Percentiles rank a stretch among this genome's conserved stretches.
Evolutionary conservation across 1,140 invertebrate genomes (phyloP).

Genomic region (Papilio aristodemus): DNA sequence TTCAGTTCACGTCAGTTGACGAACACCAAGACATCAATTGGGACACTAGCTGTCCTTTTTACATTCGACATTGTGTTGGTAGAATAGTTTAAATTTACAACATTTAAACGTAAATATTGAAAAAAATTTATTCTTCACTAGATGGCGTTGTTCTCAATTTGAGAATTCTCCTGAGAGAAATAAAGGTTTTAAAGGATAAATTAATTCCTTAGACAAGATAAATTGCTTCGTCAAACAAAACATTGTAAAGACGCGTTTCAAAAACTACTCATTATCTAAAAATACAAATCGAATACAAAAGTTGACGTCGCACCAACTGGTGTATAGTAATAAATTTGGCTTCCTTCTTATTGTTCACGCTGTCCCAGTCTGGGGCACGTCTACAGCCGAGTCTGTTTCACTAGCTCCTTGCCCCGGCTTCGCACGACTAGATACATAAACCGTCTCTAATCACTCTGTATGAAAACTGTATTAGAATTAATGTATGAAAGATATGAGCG

Average conservation of each 20-base stretch:
- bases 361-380: neutral
- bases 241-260: neutral
- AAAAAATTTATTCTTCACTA: neutral
- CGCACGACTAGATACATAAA: too few species aligned
- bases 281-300: neutral
- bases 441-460: too few species aligned
- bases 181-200: neutral
- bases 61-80: too few species aligned
- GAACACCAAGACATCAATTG: neutral
- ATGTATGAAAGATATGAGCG: too few species aligned
- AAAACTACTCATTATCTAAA: neutral
- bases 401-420: too few species aligned
- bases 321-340: neutral
- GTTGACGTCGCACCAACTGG: neutral
- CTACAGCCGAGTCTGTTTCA: neutral
- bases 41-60: too few species aligned
- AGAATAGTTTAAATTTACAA: too few species aligned
- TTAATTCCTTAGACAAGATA: neutral
- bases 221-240: neutral
- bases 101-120: too few species aligned
- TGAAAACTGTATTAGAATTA: too few species aligned
- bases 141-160: too few species aligned
- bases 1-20: too few species aligned
- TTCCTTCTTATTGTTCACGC: neutral
- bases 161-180: too few species aligned